Percentiles rank a stretch among this genome's conserved stretches.
These are phyloP conservation scores for Papilio demoleus DNA, from an alignment of 2,888 invertebrate species.

Conservation along the genomic window DNA sequence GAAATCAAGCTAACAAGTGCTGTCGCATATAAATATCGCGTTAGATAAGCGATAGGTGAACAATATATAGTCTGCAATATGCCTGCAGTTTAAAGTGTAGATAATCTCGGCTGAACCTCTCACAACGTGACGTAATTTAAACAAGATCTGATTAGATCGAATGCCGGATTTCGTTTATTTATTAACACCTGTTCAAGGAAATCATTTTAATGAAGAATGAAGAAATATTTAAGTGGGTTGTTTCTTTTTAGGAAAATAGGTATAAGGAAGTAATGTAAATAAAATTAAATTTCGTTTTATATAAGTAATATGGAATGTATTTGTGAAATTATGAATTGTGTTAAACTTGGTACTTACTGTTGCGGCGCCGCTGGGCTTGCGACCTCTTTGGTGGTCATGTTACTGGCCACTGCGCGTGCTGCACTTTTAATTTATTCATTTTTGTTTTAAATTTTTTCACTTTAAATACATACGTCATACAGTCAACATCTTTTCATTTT, in stretches of 20 bases:
- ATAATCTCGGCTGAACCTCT: constrained; percentile 55
- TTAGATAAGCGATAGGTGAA: constrained; percentile 70
- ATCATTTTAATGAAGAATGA: constrained; percentile 56
- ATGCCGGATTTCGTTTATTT: constrained; percentile 71
- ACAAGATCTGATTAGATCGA: constrained; percentile 77
- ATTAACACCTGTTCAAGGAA: constrained; percentile 65
- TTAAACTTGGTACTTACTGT: no score
- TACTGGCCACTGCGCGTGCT: no score
- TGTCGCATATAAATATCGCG: constrained; percentile 62
- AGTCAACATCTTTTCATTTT: no score
- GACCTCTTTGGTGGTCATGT: no score
- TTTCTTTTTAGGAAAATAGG: not conserved
- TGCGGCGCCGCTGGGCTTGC: no score
- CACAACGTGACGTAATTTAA: constrained; percentile 70
- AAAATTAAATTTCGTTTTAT: not conserved
- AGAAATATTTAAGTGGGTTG: constrained; percentile 1
- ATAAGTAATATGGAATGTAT: not conserved
- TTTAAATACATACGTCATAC: no score
- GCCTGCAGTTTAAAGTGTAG: constrained; percentile 68
- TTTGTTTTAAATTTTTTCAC: no score
- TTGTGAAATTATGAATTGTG: not conserved
- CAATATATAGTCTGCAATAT: constrained; percentile 74
- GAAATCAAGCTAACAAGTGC: constrained; percentile 73
- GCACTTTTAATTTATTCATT: no score
- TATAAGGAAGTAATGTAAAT: not conserved